Base-by-base conservation (phyloP, 2,113 vertebrate species). In the Prunella himalayana region DNA sequence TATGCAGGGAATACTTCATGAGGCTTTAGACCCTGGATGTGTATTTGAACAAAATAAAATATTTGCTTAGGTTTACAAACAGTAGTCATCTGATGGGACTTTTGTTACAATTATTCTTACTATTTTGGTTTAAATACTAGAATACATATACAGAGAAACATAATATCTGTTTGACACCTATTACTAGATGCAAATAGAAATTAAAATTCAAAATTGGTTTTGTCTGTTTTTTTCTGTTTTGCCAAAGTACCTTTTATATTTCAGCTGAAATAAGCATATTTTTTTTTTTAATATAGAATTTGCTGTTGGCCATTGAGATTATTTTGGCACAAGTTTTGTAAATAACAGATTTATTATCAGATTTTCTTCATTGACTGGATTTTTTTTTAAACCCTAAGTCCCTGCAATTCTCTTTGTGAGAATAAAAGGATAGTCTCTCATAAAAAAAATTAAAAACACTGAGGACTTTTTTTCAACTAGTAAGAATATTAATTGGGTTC, bases 401-500 rank as follows among this genome's bases (percentile, higher is more conserved):
- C 39, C 39, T 53, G 27, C 13, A 71, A 66, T 44, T 66, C n/a
- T 76, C 57, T 82, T 66, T 69, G 16, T 86, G 41, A 86, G 63
- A 90, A 65, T 28, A 91, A 87, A 87, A 86, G 25, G 81, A 66
- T 30, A 14, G 66, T 93, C 51, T 73, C 76, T 86, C 39, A 87
- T 37, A 69, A 95, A 90, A 83, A 83, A 75, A 94, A 94, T 88
- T 85, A 61, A 86, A 80, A 91, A 19, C 24, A 76, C 4, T 47
- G 20, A 69, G n/a, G 42, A 60, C 6, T 51, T 93, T n/a, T 33
- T 88, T 90, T 70, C 44, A 92, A 50, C 51, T 47, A 50, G 8
- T 50, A 88, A 93, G 78, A 77, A 78, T 87, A 94, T 94, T 90
- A 94, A 94, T 82, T 94, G 60, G 4, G 68, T 81, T 92, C 66